A percentile compares a stretch with the other conserved stretches of the same genome.
Evolutionary conservation across 64 coral and sea anemone genomes (phyloP).

Genomic region (Orbicella faveolata): DNA sequence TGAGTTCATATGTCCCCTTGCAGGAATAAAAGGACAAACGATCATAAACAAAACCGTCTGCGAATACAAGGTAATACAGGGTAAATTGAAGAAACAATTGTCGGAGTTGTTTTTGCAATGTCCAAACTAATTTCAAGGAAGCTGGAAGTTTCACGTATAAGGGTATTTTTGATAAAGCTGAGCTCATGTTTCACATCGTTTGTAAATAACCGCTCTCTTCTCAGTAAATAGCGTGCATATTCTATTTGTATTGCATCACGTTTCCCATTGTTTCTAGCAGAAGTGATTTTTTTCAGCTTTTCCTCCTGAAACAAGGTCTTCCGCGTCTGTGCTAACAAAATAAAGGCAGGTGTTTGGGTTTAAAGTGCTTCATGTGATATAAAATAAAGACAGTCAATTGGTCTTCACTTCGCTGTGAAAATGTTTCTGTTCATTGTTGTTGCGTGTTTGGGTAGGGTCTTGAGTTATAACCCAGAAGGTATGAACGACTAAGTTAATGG

Average conservation of each 20-base stretch:
- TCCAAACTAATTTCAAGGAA: no score
- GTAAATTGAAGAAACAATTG: no score
- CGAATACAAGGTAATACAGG: no score
- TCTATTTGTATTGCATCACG: background rate
- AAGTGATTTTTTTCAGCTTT: background rate
- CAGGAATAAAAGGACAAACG: no score
- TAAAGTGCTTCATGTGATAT: background rate
- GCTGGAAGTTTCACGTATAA: no score
- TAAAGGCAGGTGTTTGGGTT: background rate
- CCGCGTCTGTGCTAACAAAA: background rate
- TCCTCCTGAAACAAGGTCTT: background rate
- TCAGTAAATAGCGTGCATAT: background rate
- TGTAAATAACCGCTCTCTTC: no score
- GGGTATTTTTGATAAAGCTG: no score
- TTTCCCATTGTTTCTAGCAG: background rate
- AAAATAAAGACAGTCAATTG: background rate
- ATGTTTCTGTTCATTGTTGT: constrained; percentile 18
- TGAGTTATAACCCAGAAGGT: constrained; percentile 12
- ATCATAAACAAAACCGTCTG: no score
- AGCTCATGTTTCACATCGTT: no score
- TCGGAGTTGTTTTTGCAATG: no score
- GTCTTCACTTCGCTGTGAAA: background rate
- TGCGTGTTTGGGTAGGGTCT: background rate
- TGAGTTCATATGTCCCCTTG: no score
- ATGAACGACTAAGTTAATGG: background rate